A percentile compares a stretch with the other conserved stretches of the same genome.
Evolutionary conservation across 2,113 vertebrate species (phyloP).

Genomic region (Numenius arquata): DNA sequence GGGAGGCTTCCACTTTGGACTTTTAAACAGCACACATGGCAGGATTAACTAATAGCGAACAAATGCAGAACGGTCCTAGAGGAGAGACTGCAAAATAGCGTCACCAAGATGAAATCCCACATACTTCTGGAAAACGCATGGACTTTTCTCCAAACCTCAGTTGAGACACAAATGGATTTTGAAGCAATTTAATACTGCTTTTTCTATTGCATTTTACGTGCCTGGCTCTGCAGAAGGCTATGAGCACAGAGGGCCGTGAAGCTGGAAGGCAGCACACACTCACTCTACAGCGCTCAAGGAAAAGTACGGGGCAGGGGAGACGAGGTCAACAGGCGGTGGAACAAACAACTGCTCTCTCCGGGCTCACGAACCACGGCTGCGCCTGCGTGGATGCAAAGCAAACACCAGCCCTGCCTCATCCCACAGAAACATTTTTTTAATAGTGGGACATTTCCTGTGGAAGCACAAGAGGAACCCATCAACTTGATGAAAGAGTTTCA

Average conservation of each 20-base stretch:
- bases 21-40: not conserved
- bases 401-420: not conserved
- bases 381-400: not conserved
- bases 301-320: not conserved
- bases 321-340: not conserved
- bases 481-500: not conserved
- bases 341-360: not conserved
- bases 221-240: not conserved
- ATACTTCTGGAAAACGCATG: not conserved
- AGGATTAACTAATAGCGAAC: not conserved
- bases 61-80: not conserved
- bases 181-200: not conserved
- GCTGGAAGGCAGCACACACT: not conserved
- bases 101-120: not conserved
- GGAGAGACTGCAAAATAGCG: not conserved
- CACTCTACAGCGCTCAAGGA: not conserved
- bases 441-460: not conserved
- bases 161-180: not conserved
- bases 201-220: not conserved
- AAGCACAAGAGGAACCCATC: not conserved
- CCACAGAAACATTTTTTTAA: not conserved
- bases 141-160: not conserved
- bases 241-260: not conserved
- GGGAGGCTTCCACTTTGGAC: not conserved
- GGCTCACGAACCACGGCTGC: fast-evolving